Evolutionary conservation across 2,113 vertebrate species (phyloP), one percentile per base, ranked within the genome.

Genomic region (Carlito syrichta): DNA sequence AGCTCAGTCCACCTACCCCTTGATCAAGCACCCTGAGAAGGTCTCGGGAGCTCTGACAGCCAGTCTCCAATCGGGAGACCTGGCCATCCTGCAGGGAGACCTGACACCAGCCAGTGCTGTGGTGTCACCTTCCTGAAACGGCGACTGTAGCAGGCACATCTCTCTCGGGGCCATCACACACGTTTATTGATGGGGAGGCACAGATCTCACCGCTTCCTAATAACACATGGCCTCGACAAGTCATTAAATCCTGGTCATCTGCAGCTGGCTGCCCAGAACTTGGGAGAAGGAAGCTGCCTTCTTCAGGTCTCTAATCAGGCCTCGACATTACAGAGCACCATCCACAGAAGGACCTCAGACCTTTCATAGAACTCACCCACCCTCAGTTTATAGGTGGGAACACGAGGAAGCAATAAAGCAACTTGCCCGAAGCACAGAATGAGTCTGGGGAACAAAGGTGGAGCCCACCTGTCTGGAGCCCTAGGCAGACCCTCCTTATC

Each of bases 151-250:
- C 38, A 66, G 63, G 69, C 79, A n/a, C 79, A n/a, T 62, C 69
- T 97, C 43, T 87, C 69, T n/a, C 5, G 32, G 78, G 52, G 14
- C 92, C 77, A 23, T 76, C 87, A 71, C 74, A 87, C 40, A 45
- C 78, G 90, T 94, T 93, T 92, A 92, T 92, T 92, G 93, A 86
- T 78, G 35, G 77, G 85, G 71, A 95, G 83, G 40, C 76, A 27
- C 63, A 87, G 81, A 91, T 90, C 94, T 97, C 93, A 81, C 73
- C 86, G 92, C 50, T 95, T 96, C 96, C 90, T 87, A 90, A 85
- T 92, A 96, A 89, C 58, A 76, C 22, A 35, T 40, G 82, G 32
- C 71, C 74, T 95, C n/a, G 23, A 32, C 95, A 93, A 54, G 56
- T 95, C 74, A 68, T 84, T 77, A 79, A 92, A 74, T 94, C 19